phyloP scores from a whole-genome alignment of 2,888 invertebrate species.

The Artemia sinica region DNA sequence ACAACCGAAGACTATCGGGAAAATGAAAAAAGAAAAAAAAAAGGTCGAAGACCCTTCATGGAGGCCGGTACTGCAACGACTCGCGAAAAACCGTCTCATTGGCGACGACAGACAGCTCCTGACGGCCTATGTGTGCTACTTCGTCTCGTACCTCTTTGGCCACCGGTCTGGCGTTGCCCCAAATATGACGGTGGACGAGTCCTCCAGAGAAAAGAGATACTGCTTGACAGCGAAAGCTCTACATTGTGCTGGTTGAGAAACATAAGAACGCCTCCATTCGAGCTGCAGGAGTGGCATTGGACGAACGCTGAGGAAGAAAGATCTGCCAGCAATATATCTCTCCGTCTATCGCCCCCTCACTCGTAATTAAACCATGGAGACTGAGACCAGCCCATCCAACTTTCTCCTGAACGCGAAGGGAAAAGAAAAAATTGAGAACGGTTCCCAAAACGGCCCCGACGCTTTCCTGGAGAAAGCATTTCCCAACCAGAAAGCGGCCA shows the following conservation, averaged over 20 bases:
- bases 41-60: background rate
- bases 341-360: background rate
- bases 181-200: background rate
- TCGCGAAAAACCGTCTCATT: background rate
- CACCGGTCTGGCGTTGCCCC: background rate
- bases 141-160: background rate
- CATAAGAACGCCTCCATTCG: background rate
- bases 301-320: background rate
- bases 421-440: background rate
- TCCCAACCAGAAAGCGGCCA: too few species aligned
- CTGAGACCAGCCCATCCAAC: background rate
- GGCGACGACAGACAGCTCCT: background rate
- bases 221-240: background rate
- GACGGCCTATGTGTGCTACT: background rate
- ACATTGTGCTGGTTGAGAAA: background rate
- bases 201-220: background rate
- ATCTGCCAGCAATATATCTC: too few species aligned
- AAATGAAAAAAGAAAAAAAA: background rate
- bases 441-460: too few species aligned
- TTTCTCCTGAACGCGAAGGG: background rate
- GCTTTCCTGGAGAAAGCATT: too few species aligned
- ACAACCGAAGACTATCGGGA: constrained; percentile 7
- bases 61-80: background rate
- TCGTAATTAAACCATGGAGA: background rate
- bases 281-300: background rate